Base-by-base conservation (phyloP, 2,888 invertebrate genomes). In the Chydorus sphaericus region DNA sequence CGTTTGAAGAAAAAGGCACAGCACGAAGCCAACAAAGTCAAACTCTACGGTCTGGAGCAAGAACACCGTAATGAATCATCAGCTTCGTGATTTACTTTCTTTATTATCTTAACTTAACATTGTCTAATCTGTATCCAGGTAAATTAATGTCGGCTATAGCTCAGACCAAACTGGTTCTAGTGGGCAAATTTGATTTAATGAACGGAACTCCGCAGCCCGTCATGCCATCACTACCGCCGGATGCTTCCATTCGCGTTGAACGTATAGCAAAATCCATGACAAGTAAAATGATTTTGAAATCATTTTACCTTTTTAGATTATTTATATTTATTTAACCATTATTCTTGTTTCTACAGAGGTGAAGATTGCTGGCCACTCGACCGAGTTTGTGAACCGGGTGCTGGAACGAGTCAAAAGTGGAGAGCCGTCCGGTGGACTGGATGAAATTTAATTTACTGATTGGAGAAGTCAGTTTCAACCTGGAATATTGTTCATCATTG, bases 1-100 rank as follows among this genome's bases (percentile, higher is more conserved):
- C 80, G 96, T 33, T 75, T 97, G 66, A 97, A 97, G 78, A 97
- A 97, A 72, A 97, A 96, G 73, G 97, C 97, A 4, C 96, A 96
- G 68, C 96, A 97, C 69, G 97, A 97, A 72, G 96, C 97, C 2
- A 96, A 96, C 69, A 97, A 97, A 73, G 81, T 97, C 56, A 96
- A 96, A 73, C 73, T 96, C 3, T 87, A 81, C 68, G 96, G 96
- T 36, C 75, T 97, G 63, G 91, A 94, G 70, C 80, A 81, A 65
- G 96, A 97, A 72, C 96, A 96, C 70, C 86, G 93, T 91, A 75
- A 81, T 85, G 79, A 60, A 48, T n/a, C n/a, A n/a, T n/a, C n/a
- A n/a, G 30, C 58, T 51, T 44, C 48, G 56, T 57, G 54, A 48
- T 48, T 48, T 58, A 8, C 55, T 56, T 29, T 56, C 57, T 39